phyloP scores from a whole-genome alignment of 2,888 invertebrate species.

The Dinocampus coccinellae region DNA sequence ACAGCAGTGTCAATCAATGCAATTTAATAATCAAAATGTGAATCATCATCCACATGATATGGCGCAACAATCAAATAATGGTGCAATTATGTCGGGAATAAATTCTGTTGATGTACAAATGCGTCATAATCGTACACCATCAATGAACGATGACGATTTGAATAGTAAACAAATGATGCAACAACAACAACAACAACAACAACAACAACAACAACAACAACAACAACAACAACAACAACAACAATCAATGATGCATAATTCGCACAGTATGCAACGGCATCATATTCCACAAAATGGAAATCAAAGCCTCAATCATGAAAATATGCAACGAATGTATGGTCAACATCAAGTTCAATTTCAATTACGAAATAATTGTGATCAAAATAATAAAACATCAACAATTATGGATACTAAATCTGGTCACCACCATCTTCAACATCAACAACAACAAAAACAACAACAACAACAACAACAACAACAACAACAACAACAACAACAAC shows the following conservation, averaged over 20 bases:
- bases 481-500: slow-evolving; percentile 39
- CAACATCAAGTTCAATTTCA: slow-evolving; percentile 62
- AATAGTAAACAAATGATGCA: slow-evolving; percentile 58
- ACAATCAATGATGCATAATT: slow-evolving; percentile 58
- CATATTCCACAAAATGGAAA: slow-evolving; percentile 59
- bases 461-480: slow-evolving; percentile 44
- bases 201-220: no score
- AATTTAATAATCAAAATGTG: slow-evolving; percentile 64
- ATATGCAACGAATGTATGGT: slow-evolving; percentile 56
- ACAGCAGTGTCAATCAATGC: slow-evolving; percentile 65
- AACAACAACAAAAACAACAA: slow-evolving; percentile 30
- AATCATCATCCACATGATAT: slow-evolving; percentile 63
- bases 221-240: slow-evolving; percentile 56
- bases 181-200: no score
- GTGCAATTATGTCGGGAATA: slow-evolving; percentile 54
- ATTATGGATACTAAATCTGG: slow-evolving; percentile 51
- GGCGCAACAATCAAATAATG: slow-evolving; percentile 59
- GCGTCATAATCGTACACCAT: slow-evolving; percentile 54
- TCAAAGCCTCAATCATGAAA: slow-evolving; percentile 54
- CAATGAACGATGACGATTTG: slow-evolving; percentile 54
- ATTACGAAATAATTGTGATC: slow-evolving; percentile 60
- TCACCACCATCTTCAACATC: slow-evolving; percentile 52
- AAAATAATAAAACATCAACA: slow-evolving; percentile 53
- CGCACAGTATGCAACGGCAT: slow-evolving; percentile 59
- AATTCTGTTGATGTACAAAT: slow-evolving; percentile 54